Conservation (phyloP, 2,888 invertebrate genomes). For the Sesamia inferens region DNA sequence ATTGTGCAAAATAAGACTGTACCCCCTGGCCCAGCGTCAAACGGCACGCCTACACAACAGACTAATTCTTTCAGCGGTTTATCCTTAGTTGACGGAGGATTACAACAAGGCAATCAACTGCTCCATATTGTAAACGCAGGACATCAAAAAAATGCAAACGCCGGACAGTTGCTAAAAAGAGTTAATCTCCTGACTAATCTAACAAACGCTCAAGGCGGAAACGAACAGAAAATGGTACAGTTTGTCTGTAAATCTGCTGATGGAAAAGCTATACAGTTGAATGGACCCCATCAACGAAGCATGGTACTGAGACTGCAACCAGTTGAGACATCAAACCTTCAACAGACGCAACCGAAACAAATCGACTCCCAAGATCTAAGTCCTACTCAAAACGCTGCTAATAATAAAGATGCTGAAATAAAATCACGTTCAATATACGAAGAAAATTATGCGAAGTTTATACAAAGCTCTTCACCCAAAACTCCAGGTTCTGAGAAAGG, state of each 20-base stretch:
- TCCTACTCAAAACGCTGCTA: conserved; percentile 66
- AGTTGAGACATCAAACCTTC: conserved; percentile 80
- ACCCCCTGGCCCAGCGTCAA: conserved; percentile 68
- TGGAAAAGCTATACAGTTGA: conserved; percentile 90
- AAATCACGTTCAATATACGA: conserved; percentile 89
- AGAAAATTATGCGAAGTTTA: conserved; percentile 90
- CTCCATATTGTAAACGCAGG: conserved; percentile 87
- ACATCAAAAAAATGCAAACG: conserved; percentile 79
- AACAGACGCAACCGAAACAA: conserved; percentile 69
- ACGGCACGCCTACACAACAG: conserved; percentile 74
- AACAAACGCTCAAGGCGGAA: conserved; percentile 85
- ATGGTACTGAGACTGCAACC: conserved; percentile 88
- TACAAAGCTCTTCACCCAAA: conserved; percentile 84
- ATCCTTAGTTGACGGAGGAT: conserved; percentile 83
- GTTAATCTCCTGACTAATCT: conserved; percentile 88
- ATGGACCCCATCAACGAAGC: conserved; percentile 88
- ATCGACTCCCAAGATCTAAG: conserved; percentile 76
- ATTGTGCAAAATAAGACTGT: conserved; percentile 85
- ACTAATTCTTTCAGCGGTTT: conserved; percentile 81
- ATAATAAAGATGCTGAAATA: conserved; percentile 82
- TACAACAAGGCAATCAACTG: conserved; percentile 87
- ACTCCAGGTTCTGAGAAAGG: conserved; percentile 80
- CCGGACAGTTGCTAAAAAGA: conserved; percentile 84
- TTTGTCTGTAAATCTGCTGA: conserved; percentile 91
- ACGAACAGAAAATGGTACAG: conserved; percentile 90